Percentiles rank a stretch among this genome's conserved stretches.
These are phyloP conservation scores for Amia ocellicauda DNA, from an alignment of 2,113 vertebrate genomes.

Conservation along the genomic window DNA sequence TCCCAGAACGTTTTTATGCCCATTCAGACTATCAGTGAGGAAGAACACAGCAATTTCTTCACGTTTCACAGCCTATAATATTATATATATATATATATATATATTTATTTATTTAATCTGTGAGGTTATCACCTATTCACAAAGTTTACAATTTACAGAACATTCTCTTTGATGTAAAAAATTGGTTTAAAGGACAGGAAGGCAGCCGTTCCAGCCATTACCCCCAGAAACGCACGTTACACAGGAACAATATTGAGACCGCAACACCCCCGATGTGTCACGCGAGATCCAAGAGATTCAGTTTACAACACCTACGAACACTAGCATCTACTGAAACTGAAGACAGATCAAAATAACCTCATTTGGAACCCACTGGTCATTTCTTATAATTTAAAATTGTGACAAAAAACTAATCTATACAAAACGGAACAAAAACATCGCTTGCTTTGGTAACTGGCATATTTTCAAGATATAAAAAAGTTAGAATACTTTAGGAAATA, in stretches of 20 bases:
- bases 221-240: no score
- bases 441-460: not conserved
- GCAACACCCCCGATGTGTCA: no score
- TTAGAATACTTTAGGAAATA: conserved; percentile 14
- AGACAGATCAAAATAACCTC: not conserved
- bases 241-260: no score
- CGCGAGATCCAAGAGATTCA: no score
- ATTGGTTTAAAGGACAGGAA: conserved; percentile 9
- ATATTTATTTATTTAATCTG: no score
- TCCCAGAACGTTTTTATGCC: no score
- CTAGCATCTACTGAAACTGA: conserved; percentile 12
- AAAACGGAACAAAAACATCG: not conserved
- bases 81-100: no score
- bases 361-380: not conserved
- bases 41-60: no score
- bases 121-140: conserved; percentile 3
- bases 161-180: conserved; percentile 7
- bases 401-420: no score
- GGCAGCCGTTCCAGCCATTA: no score
- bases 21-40: no score
- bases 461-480: not conserved
- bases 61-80: no score
- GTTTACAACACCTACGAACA: not conserved
- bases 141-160: conserved; percentile 20
- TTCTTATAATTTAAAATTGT: conserved; percentile 8